A percentile compares a stretch with the other conserved stretches of the same genome.
These are phyloP conservation scores for Rhodophaea formosa DNA, from an alignment of 2,888 invertebrate species.

Conservation along the genomic window DNA sequence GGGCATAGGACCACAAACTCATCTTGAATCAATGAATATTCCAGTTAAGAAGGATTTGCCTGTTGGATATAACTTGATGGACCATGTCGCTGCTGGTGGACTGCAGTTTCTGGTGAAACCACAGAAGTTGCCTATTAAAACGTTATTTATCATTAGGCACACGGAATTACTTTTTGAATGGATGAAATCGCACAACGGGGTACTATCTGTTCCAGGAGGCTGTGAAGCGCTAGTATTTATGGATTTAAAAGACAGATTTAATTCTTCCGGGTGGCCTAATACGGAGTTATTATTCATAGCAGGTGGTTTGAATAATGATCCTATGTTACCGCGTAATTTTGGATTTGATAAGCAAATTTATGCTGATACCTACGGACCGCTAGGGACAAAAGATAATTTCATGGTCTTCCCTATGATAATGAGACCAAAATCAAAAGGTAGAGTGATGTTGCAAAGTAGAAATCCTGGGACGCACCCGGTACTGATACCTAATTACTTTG, in stretches of 20 bases:
- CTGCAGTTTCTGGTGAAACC: slow-evolving; percentile 78
- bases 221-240: slow-evolving; percentile 85
- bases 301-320: slow-evolving; percentile 77
- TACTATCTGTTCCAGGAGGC: slow-evolving; percentile 83
- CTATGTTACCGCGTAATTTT: slow-evolving; percentile 71
- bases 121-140: slow-evolving; percentile 56
- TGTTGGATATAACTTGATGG: slow-evolving; percentile 86
- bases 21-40: slow-evolving; percentile 80
- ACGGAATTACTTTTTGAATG: slow-evolving; percentile 75
- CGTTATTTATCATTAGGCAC: slow-evolving; percentile 60
- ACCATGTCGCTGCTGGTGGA: slow-evolving; percentile 85
- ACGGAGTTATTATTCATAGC: slow-evolving; percentile 83
- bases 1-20: slow-evolving; percentile 85
- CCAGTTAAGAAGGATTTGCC: slow-evolving; percentile 78
- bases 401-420: slow-evolving; percentile 86
- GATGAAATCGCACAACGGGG: slow-evolving; percentile 77
- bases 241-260: slow-evolving; percentile 80
- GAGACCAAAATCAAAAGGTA: slow-evolving; percentile 86
- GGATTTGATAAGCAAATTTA: slow-evolving; percentile 75
- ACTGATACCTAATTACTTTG: slow-evolving; percentile 91
- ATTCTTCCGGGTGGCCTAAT: slow-evolving; percentile 82
- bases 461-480: slow-evolving; percentile 87
- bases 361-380: slow-evolving; percentile 57
- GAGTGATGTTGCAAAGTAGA: slow-evolving; percentile 83
- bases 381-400: slow-evolving; percentile 63